Evolutionary conservation across 2,888 invertebrate genomes (phyloP).

Genomic region (Limnephilus auricula): DNA sequence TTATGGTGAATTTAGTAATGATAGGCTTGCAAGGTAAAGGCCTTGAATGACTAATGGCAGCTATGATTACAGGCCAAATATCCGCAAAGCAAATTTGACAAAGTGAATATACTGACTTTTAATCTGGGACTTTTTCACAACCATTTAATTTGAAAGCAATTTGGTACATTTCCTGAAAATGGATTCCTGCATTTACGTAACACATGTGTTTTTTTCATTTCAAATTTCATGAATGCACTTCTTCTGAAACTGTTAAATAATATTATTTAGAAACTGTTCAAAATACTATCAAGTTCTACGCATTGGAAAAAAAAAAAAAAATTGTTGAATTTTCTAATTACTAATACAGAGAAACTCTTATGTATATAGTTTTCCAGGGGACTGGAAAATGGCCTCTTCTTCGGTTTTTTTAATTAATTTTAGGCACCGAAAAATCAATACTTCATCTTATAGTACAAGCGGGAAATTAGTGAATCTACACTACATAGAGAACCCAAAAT

Average conservation of each 20-base stretch:
- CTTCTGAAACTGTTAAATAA: neutral
- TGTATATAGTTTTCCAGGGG: too few relatives aligned
- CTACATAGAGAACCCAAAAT: too few relatives aligned
- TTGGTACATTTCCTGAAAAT: conserved; percentile 8
- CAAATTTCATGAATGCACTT: neutral
- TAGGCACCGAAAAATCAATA: too few relatives aligned
- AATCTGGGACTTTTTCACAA: conserved; percentile 32
- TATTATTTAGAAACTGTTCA: too few relatives aligned
- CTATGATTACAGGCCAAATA: conserved; percentile 42
- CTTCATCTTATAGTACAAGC: too few relatives aligned
- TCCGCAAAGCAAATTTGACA: conserved; percentile 45
- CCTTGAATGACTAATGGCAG: conserved; percentile 34
- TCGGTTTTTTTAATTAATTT: too few relatives aligned
- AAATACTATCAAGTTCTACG: too few relatives aligned
- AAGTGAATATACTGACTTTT: conserved; percentile 40
- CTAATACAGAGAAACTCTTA: too few relatives aligned
- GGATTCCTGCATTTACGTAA: neutral
- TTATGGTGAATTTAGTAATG: conserved; percentile 14
- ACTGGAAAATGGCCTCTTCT: too few relatives aligned
- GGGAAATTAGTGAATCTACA: too few relatives aligned
- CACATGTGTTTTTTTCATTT: neutral
- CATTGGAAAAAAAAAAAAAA: too few relatives aligned
- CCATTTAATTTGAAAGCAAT: conserved; percentile 21
- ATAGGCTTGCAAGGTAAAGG: conserved; percentile 18
- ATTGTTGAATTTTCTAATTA: too few relatives aligned